Evolutionary conservation across 2,113 vertebrate genomes (phyloP).

Genomic region (Leptobrachium leishanense): DNA sequence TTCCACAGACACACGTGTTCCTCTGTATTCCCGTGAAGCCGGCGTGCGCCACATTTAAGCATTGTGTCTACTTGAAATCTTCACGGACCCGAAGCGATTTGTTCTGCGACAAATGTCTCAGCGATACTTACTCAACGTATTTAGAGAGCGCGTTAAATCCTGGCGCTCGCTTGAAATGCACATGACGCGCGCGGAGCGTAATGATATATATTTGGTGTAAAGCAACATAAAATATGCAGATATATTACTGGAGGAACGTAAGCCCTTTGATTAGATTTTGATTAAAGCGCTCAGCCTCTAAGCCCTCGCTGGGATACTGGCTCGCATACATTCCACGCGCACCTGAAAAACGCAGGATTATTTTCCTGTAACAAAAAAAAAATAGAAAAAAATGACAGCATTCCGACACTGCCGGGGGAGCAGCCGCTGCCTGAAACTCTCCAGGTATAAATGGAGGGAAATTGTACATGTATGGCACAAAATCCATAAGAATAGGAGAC

Average conservation of each 20-base stretch:
- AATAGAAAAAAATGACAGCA: neutral
- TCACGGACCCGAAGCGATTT: too few species aligned
- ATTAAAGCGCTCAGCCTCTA: neutral
- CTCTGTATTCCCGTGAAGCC: too few species aligned
- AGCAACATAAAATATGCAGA: neutral
- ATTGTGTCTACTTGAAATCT: too few species aligned
- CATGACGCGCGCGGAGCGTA: neutral
- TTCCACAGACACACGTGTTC: too few species aligned
- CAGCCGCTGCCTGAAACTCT: neutral
- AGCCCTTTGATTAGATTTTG: slow-evolving; percentile 17
- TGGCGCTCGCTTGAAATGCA: neutral
- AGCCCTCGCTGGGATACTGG: neutral
- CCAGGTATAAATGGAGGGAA: neutral
- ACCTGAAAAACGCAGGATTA: neutral
- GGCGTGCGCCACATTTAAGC: too few species aligned
- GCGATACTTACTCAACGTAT: neutral
- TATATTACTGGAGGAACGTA: neutral
- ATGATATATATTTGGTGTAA: neutral
- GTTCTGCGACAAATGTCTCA: neutral
- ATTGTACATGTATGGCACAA: neutral
- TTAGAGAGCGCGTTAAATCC: neutral
- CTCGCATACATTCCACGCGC: neutral
- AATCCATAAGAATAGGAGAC: neutral
- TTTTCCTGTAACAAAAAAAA: neutral
- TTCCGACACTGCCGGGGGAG: neutral